Evolutionary conservation across 2,888 invertebrate species (phyloP).

Genomic region (Caenorhabditis japonica): DNA sequence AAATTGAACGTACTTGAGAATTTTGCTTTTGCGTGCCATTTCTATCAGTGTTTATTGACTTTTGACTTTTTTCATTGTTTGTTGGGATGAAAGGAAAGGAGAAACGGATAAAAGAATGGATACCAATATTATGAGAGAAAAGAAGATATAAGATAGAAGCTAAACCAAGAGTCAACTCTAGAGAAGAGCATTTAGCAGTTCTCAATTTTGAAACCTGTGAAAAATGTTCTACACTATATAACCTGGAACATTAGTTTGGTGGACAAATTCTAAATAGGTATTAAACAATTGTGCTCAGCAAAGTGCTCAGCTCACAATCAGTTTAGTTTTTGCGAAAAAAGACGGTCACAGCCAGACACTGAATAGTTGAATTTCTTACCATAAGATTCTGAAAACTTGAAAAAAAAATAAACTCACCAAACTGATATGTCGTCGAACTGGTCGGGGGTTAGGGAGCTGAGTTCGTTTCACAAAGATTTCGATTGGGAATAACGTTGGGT

Average conservation of each 20-base stretch:
- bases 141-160: slow-evolving; percentile 2
- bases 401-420: slow-evolving; percentile 31
- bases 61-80: slow-evolving; percentile 25
- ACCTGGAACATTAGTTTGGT: no score
- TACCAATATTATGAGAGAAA: neutral
- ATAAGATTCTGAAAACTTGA: neutral
- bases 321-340: no score
- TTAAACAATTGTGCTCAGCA: no score
- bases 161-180: neutral
- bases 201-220: no score
- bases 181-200: slow-evolving; percentile 5
- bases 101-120: slow-evolving; percentile 5
- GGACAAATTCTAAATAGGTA: no score
- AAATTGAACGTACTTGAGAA: slow-evolving; percentile 39
- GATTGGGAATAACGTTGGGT: slow-evolving; percentile 46
- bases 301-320: no score
- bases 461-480: slow-evolving; percentile 49
- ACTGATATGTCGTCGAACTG: slow-evolving; percentile 42
- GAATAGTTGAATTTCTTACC: no score
- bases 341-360: no score
- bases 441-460: slow-evolving; percentile 11
- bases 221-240: no score
- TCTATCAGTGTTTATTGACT: slow-evolving; percentile 32
- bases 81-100: slow-evolving; percentile 14
- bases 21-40: slow-evolving; percentile 22